Evolutionary conservation across 2,113 vertebrate species (phyloP).

Genomic region (Pterocles orientalis): DNA sequence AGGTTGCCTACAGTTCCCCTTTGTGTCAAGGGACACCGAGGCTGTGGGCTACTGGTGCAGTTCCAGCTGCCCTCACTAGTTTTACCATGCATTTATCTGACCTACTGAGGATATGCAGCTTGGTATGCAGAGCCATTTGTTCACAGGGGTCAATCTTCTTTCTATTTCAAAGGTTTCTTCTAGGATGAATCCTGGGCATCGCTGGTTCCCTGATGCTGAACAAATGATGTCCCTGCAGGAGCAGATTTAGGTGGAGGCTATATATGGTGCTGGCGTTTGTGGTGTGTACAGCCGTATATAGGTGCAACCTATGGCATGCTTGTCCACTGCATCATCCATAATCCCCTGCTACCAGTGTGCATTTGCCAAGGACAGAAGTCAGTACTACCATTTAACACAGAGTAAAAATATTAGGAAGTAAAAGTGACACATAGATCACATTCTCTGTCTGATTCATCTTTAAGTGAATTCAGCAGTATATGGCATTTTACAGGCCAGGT

Average conservation of each 20-base stretch:
- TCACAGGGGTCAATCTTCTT: slow-evolving; percentile 23
- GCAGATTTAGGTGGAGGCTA: too few species aligned
- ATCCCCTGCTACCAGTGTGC: neutral
- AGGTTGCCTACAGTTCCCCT: neutral
- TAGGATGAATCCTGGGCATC: slow-evolving; percentile 21
- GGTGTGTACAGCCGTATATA: neutral
- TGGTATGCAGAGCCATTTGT: slow-evolving; percentile 17
- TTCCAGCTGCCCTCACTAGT: neutral
- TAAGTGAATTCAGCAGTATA: neutral
- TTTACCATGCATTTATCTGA: neutral
- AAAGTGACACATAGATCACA: neutral
- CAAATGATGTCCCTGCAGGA: neutral
- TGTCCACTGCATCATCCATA: neutral
- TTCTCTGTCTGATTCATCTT: neutral
- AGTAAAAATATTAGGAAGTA: neutral
- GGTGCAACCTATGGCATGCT: neutral
- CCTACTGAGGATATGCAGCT: slow-evolving; percentile 15
- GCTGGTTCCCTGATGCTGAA: neutral
- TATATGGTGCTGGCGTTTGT: too few species aligned
- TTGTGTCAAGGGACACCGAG: neutral
- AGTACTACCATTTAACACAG: neutral
- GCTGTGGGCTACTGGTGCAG: neutral
- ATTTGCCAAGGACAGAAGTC: neutral
- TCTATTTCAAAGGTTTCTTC: slow-evolving; percentile 5
- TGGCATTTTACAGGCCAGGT: neutral